Base-by-base conservation (phyloP, 2,888 invertebrate genomes). In the Agrypnus murinus region DNA sequence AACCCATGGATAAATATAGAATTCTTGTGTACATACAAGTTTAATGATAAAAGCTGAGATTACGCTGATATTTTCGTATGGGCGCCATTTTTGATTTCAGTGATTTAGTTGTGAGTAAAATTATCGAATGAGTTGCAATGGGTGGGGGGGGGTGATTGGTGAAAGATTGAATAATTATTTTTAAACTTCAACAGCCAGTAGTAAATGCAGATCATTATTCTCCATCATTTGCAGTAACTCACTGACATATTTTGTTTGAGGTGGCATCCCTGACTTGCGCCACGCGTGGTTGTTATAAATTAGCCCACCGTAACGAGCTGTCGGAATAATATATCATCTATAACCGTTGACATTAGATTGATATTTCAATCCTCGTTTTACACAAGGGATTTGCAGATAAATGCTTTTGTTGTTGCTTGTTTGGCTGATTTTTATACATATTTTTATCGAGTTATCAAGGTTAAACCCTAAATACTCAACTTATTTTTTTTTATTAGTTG, bases 291-390 rank as follows among this genome's bases (percentile, higher is more conserved):
- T 69, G 70, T 74, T 75, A 75, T 76, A 75, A 77, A 76, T 76
- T 76, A 76, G 72, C 69, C 71, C 71, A 60, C 60, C 68, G 73
- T 74, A 75, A 75, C 74, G 72, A 75, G 73, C 73, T 67, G 72
- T 68, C 73, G 65, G 64, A 65, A 75, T 75, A 74, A 76, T 77
- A 73, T 69, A 77, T 77, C 77, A 77, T 71, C 65, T 71, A 72
- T 73, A 72, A 74, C 70, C 74, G 74, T 69, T 76, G 75, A 74
- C 73, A 73, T 74, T 68, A 74, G 75, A 75, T 73, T 76, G 77
- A 75, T 76, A 77, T 77, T 76, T 77, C 76, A 76, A 75, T 76
- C 73, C 60, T 66, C 43, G 59, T 55, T 71, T 64, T 58, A 58
- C 71, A 48, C 71, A 48, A 48, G 57, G 71, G 66, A 60, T 31